Conservation (phyloP, 2,888 invertebrate species). For the Coelogynopora nodosa region DNA sequence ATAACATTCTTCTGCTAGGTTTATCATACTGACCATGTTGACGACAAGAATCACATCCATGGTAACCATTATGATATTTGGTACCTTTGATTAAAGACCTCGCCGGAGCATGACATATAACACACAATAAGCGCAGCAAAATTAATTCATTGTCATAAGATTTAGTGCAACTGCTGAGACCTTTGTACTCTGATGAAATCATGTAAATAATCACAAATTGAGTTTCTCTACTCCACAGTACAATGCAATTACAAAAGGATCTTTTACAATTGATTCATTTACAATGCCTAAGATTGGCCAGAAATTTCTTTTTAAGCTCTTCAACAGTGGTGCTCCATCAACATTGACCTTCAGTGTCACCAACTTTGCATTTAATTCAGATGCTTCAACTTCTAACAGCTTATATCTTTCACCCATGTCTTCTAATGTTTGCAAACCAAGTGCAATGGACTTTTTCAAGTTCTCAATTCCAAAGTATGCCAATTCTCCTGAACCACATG, state of each 20-base stretch:
- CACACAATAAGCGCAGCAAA: conserved; percentile 37
- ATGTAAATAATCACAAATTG: background rate
- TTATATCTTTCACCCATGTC: background rate
- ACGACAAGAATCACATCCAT: conserved; percentile 44
- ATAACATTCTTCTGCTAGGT: background rate
- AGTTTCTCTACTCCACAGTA: background rate
- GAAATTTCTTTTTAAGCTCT: conserved; percentile 7
- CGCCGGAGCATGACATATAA: conserved; percentile 48
- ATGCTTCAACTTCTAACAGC: background rate
- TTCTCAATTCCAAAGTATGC: background rate
- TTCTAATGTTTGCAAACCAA: background rate
- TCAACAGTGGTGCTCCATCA: conserved; percentile 3
- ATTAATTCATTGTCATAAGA: background rate
- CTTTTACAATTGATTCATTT: conserved; percentile 5
- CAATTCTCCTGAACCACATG: background rate
- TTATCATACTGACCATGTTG: conserved; percentile 36
- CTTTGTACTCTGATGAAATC: background rate
- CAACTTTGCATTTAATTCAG: background rate
- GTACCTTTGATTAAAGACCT: conserved; percentile 43
- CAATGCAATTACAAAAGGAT: conserved; percentile 3
- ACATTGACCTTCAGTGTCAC: background rate
- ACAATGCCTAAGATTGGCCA: conserved; percentile 8
- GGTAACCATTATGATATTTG: conserved; percentile 37
- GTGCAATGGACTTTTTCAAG: background rate
- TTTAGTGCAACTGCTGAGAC: background rate